Percentiles rank a stretch among this genome's conserved stretches.
phyloP scores from a whole-genome alignment of 2,888 invertebrate genomes.

The Tachina lurida region DNA sequence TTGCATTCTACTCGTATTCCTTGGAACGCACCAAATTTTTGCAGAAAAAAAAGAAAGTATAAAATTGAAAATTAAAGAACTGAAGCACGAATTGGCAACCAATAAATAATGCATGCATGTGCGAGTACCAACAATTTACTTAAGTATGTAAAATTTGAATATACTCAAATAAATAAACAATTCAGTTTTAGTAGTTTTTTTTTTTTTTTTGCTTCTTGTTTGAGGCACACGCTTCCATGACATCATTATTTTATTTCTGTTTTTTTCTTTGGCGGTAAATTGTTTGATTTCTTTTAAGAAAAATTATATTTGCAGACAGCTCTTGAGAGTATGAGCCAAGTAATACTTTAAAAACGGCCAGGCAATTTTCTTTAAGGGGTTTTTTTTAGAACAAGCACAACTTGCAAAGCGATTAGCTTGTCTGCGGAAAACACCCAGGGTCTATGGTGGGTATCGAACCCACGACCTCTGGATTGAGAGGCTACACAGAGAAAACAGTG shows the following conservation, averaged over 20 bases:
- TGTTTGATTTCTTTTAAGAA: background rate
- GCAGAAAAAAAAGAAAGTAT: background rate
- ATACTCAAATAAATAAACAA: slow-evolving; percentile 14
- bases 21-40: slow-evolving; percentile 23
- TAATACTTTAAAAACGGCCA: too few relatives aligned
- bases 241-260: slow-evolving; percentile 38
- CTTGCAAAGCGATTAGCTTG: too few relatives aligned
- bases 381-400: too few relatives aligned
- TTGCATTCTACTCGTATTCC: slow-evolving; percentile 41
- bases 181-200: slow-evolving; percentile 2
- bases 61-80: background rate
- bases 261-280: background rate
- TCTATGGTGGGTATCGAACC: too few relatives aligned
- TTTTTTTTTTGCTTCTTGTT: background rate
- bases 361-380: too few relatives aligned
- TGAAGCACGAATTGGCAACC: slow-evolving; percentile 66
- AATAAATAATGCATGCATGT: slow-evolving; percentile 53
- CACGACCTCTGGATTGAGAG: too few relatives aligned
- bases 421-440: too few relatives aligned
- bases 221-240: slow-evolving; percentile 39
- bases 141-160: slow-evolving; percentile 13
- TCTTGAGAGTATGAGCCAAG: too few relatives aligned
- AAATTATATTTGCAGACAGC: too few relatives aligned
- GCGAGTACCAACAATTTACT: slow-evolving; percentile 31
- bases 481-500: too few relatives aligned